These are phyloP conservation scores for Lagocephalus sceleratus DNA, from an alignment of 2,797 vertebrate genomes.

Conservation along the genomic window DNA sequence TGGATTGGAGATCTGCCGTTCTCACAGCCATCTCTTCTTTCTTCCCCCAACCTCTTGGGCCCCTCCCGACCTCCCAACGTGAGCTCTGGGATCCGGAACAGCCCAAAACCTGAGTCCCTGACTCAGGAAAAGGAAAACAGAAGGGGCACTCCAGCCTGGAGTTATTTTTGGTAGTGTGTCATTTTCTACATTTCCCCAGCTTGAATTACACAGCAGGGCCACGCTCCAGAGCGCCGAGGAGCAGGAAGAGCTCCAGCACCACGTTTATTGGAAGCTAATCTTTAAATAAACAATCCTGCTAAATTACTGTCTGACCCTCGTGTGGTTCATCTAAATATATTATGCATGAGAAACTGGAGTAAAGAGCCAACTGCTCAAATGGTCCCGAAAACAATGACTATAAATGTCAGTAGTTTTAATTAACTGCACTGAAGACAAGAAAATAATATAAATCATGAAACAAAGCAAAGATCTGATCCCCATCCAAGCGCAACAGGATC, in stretches of 20 bases:
- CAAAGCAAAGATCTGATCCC: no score
- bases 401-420: conserved; percentile 30
- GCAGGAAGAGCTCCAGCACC: conserved; percentile 32
- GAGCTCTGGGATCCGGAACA: neutral
- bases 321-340: conserved; percentile 40
- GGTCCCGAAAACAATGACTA: conserved; percentile 43
- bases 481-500: no score
- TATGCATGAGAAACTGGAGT: conserved; percentile 20
- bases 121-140: conserved; percentile 20
- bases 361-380: conserved; percentile 25
- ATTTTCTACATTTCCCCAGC: conserved; percentile 49
- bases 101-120: conserved; percentile 26
- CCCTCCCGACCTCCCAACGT: conserved; percentile 46
- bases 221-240: conserved; percentile 46
- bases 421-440: neutral
- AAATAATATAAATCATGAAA: no score
- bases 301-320: conserved; percentile 21
- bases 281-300: conserved; percentile 47
- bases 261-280: conserved; percentile 36
- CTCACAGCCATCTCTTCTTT: conserved; percentile 59
- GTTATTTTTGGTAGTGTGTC: conserved; percentile 46
- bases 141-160: conserved; percentile 15
- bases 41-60: conserved; percentile 20
- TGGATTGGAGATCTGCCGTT: conserved; percentile 37
- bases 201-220: conserved; percentile 25